Base-by-base conservation (phyloP, 2,797 vertebrate genomes). In the Neosilurus mollespiculum region DNA sequence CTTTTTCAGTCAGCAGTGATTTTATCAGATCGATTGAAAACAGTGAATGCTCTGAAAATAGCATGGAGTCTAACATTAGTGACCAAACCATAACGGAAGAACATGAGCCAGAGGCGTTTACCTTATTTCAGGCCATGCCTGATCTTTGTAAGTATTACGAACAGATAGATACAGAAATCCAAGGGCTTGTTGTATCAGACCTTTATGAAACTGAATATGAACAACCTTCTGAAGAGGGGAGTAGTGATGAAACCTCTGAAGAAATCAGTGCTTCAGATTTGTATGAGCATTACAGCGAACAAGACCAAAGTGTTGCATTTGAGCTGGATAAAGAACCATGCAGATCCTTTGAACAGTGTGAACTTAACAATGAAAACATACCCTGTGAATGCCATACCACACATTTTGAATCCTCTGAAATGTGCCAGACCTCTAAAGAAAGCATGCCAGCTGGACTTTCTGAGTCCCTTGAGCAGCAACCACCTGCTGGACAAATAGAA, bases 401-500 rank as follows among this genome's bases (percentile, higher is more conserved):
- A 85, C 78, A 85, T 85, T 85, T 86, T 64, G 80, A 87, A 80
- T 86, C 88, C 83, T 86, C 87, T 88, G 89, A 90, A 80, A 80
- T 86, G 67, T 85, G 76, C 86, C 87, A 89, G 84, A 67, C 81
- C 85, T 90, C 82, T 0, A 91, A 92, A 87, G 86, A 90, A 83
- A 91, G 91, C 56, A 37, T 86, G 69, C 91, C 87, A 81, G 86
- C 85, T 71, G 88, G 89, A 59, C 88, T 89, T 82, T 90, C 16
- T 37, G 88, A 85, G 54, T 80, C 81, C 87, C 89, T 89, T 64
- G 91, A 92, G 87, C 88, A 87, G 87, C 85, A 56, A 61, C 53
- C 70, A 82, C 71, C 76, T 87, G 78, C 78, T 51, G 71, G 54
- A 78, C 81, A 85, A 80, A 83, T 15, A 78, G 85, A 83, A 78